These are phyloP conservation scores for Astreopora myriophthalma DNA, from an alignment of 64 coral and sea anemone genomes.

Conservation along the genomic window DNA sequence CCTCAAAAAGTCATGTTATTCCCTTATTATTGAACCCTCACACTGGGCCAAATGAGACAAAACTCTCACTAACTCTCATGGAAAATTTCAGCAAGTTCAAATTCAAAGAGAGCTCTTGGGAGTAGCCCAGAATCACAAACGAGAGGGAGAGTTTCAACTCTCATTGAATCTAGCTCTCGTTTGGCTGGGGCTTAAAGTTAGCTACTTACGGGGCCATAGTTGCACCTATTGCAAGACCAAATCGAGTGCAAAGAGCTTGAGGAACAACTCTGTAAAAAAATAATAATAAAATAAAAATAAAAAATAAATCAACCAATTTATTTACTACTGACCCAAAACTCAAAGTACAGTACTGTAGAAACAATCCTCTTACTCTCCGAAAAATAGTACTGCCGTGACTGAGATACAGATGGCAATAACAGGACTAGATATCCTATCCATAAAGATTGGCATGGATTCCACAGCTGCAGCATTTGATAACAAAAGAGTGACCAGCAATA, in stretches of 20 bases:
- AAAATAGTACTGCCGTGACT: slow-evolving; percentile 96
- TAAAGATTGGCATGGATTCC: slow-evolving; percentile 95
- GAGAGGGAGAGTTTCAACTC: neutral
- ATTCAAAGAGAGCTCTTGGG: too few species aligned
- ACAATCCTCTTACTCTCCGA: slow-evolving; percentile 93
- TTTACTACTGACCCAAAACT: too few species aligned
- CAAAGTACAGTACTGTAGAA: neutral
- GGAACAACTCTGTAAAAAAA: slow-evolving; percentile 82
- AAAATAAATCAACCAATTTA: too few species aligned
- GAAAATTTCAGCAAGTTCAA: too few species aligned
- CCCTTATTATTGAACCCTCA: too few species aligned
- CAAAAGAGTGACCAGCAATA: slow-evolving; percentile 88
- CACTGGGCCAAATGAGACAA: too few species aligned
- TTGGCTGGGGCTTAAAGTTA: neutral
- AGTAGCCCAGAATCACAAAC: too few species aligned
- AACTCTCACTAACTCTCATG: too few species aligned
- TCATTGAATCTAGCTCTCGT: neutral
- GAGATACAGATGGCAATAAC: slow-evolving; percentile 96
- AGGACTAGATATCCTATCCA: slow-evolving; percentile 96
- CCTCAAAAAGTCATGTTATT: too few species aligned
- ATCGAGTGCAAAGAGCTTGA: slow-evolving; percentile 92
- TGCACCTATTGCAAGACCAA: slow-evolving; percentile 94
- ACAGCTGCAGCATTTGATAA: slow-evolving; percentile 95
- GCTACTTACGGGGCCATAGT: slow-evolving; percentile 89
- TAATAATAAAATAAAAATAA: too few species aligned